Base-by-base conservation (phyloP, 2,888 invertebrate genomes). In the Anaspis maculata region DNA sequence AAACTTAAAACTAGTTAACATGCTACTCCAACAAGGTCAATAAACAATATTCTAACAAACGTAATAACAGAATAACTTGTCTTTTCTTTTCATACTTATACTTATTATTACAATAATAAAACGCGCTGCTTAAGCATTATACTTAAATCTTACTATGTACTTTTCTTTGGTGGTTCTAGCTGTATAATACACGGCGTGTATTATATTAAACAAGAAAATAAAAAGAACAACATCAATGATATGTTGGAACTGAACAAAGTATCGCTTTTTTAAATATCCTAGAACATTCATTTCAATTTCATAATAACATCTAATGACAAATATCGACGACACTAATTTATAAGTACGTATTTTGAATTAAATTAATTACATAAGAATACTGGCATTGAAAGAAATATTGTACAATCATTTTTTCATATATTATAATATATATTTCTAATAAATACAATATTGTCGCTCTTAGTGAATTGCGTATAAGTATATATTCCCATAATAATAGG, bases 151-250 rank as follows among this genome's bases (percentile, higher is more conserved):
- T 34, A 32, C 35, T 32, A 34, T 41, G 32, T 41, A 41, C 35
- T 40, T 34, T 13, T 42, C 42, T 42, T 42, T 42, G 42, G 42
- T 42, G 37, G 36, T 28, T 25, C 42, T 42, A 42, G 42, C 40
- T 32, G 41, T 34, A 31, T 37, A n/a, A n/a, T n/a, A n/a, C n/a
- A n/a, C n/a, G n/a, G n/a, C n/a, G 35, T 40, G 40, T 29, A 22
- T 29, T 21, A 21, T 29, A 24, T 30, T 36, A 22, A 25, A 27
- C 3, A 21, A 22, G 15, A 36, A 40, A 39, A 39, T 21, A 6
- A 37, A 13, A 30, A 23, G 15, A 26, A 13, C 4, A 12, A 26
- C 30, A 41, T 25, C 21, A 25, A 41, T 42, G 42, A 42, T 42
- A 42, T 42, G 42, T 42, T 25, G 6, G 34, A 36, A 42, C 34